These are phyloP conservation scores for Petrolisthes manimaculis DNA, from an alignment of 2,888 invertebrate genomes.

Conservation along the genomic window DNA sequence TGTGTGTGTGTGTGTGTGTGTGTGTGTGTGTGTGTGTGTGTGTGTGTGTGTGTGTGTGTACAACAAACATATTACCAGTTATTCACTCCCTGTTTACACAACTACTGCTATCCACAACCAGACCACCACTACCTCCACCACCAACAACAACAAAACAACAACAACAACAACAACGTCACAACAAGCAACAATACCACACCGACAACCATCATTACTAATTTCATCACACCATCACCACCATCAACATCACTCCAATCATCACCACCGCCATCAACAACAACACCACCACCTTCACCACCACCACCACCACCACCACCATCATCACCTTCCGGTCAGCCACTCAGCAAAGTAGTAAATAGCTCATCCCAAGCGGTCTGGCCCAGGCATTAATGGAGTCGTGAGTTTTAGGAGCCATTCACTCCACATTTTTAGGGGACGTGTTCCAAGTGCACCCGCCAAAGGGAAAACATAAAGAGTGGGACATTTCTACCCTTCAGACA, in stretches of 20 bases:
- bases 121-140: too few relatives aligned
- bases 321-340: neutral
- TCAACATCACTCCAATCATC: neutral
- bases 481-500: neutral
- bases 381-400: conserved; percentile 5
- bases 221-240: neutral
- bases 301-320: neutral
- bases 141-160: too few relatives aligned
- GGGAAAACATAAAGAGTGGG: neutral
- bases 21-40: conserved; percentile 10
- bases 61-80: neutral
- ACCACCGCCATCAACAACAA: neutral
- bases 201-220: neutral
- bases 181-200: too few relatives aligned
- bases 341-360: neutral
- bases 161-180: too few relatives aligned
- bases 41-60: conserved; percentile 23
- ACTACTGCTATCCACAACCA: neutral
- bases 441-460: conserved; percentile 6
- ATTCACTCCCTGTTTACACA: neutral
- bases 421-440: conserved; percentile 2
- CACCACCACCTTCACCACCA: neutral
- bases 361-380: neutral
- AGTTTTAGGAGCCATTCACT: conserved; percentile 16
- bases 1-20: conserved; percentile 22